Percentiles rank a stretch among this genome's conserved stretches.
phyloP scores from a whole-genome alignment of 1,140 invertebrate species.

The Mesaphorura yosii region DNA sequence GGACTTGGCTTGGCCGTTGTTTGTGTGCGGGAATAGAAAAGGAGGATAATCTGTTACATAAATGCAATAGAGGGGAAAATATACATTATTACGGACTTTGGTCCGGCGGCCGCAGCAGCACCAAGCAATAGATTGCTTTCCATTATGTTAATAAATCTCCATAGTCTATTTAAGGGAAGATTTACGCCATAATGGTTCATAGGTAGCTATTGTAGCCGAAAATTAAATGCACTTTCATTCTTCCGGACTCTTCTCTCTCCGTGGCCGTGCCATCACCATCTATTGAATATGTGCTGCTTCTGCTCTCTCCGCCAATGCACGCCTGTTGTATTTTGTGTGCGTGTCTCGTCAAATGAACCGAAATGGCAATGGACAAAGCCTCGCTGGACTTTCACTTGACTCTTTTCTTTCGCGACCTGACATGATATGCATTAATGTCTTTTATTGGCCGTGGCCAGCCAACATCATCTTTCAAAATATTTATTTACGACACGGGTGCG shows the following conservation, averaged over 20 bases:
- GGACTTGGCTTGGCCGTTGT: slow-evolving; percentile 14
- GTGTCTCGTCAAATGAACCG: neutral
- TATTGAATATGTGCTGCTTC: neutral
- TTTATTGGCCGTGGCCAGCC: neutral
- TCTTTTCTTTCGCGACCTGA: neutral
- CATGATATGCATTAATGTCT: neutral
- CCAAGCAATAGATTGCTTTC: slow-evolving; percentile 29
- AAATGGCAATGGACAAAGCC: neutral
- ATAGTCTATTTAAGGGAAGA: slow-evolving; percentile 26
- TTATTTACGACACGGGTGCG: too few relatives aligned
- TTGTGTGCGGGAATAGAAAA: neutral
- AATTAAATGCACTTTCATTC: slow-evolving; percentile 28
- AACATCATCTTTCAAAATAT: neutral
- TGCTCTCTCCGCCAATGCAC: neutral
- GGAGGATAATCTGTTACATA: slow-evolving; percentile 30
- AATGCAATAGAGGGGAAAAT: slow-evolving; percentile 32
- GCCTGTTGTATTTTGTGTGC: neutral
- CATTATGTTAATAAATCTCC: slow-evolving; percentile 31
- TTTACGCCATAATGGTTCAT: slow-evolving; percentile 26
- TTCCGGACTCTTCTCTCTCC: neutral
- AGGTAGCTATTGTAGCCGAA: slow-evolving; percentile 24
- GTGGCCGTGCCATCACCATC: neutral
- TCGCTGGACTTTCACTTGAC: neutral
- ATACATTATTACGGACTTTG: slow-evolving; percentile 14
- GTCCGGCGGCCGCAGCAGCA: neutral